These are phyloP conservation scores for Sabellastarte sp. DNA, from an alignment of 2,888 invertebrate genomes.

Conservation along the genomic window DNA sequence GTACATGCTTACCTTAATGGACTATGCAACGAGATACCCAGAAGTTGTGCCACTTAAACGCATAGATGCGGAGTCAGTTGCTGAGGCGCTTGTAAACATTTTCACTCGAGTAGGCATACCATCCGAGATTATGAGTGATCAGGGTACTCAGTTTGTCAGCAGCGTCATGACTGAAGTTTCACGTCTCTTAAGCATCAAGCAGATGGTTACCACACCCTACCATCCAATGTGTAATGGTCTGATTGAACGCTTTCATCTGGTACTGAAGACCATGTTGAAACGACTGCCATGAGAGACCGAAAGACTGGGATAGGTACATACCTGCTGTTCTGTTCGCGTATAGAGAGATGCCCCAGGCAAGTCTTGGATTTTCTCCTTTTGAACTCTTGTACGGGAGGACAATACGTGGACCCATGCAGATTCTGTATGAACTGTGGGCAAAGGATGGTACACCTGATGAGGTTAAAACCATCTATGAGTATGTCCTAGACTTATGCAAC, in stretches of 20 bases:
- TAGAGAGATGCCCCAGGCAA: not conserved
- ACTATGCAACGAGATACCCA: not conserved
- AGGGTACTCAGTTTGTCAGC: not conserved
- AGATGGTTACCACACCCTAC: not conserved
- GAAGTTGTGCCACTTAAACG: not conserved
- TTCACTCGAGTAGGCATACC: not conserved
- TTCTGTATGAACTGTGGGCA: not conserved
- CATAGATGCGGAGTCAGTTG: not conserved
- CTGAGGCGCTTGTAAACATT: not conserved
- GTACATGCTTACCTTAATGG: not conserved
- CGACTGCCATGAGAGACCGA: not conserved
- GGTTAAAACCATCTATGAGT: not conserved
- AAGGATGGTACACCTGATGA: not conserved
- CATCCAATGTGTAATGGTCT: not conserved
- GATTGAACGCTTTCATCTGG: not conserved
- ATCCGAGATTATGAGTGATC: not conserved
- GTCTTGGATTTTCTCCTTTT: not conserved
- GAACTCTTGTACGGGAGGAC: not conserved
- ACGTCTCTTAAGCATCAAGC: not conserved
- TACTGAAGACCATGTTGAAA: not conserved
- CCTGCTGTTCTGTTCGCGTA: not conserved
- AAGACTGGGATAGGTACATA: not conserved
- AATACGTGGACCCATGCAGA: not conserved
- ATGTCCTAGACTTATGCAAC: not conserved
- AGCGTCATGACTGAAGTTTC: not conserved